A percentile compares a stretch with the other conserved stretches of the same genome.
Conservation (phyloP, 2,797 vertebrate species). For the Luscinia luscinia region DNA sequence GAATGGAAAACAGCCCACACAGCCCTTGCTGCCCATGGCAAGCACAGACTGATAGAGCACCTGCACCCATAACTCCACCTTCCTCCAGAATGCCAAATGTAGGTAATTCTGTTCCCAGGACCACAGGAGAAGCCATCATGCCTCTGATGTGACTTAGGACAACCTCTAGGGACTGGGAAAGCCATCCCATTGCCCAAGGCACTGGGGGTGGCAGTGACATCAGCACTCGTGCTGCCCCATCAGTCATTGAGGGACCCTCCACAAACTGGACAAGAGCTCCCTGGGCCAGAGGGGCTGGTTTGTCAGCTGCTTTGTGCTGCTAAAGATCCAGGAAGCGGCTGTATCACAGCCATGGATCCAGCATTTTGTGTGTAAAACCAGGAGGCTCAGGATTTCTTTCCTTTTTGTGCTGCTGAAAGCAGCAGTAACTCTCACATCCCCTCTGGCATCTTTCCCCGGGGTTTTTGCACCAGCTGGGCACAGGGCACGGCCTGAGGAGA, state of each 20-base stretch:
- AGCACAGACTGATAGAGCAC: not conserved
- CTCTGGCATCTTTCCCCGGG: not conserved
- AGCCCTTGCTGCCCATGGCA: not conserved
- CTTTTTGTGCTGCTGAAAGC: not conserved
- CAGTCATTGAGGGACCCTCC: fast-evolving
- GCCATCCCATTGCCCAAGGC: fast-evolving
- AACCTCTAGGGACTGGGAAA: not conserved
- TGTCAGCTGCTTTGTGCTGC: not conserved
- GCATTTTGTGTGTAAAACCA: not conserved
- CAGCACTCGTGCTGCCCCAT: not conserved
- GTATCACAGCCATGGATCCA: not conserved
- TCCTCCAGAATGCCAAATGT: fast-evolving
- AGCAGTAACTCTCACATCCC: not conserved
- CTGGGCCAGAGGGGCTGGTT: not conserved
- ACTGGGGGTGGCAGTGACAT: not conserved
- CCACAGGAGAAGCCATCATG: not conserved
- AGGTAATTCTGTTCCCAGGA: fast-evolving
- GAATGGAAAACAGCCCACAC: fast-evolving
- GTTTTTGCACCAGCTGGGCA: not conserved
- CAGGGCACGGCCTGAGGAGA: not conserved
- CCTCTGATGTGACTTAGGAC: not conserved
- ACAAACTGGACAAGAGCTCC: not conserved
- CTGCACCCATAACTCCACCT: not conserved
- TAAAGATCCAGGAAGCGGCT: not conserved
- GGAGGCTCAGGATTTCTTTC: not conserved